phyloP scores from a whole-genome alignment of 1,140 invertebrate genomes.

The Hirudo medicinalis region DNA sequence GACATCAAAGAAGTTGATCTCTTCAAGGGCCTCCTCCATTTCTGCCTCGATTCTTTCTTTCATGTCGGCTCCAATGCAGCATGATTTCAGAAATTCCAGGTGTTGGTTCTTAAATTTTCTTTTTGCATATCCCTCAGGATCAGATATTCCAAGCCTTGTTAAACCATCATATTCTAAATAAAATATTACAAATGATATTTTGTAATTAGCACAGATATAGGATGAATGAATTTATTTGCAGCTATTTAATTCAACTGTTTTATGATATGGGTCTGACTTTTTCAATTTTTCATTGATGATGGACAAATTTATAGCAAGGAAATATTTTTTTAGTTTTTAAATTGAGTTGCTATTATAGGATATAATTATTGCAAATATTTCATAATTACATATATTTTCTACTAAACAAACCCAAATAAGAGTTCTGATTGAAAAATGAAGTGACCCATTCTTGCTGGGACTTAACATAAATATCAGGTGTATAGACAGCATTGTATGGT shows the following conservation, averaged over 20 bases:
- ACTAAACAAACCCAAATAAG: conserved; percentile 58
- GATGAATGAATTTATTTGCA: not conserved
- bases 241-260: no score
- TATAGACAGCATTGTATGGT: conserved; percentile 59
- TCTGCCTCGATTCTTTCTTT: conserved; percentile 65
- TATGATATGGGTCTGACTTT: not conserved
- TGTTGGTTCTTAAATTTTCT: conserved; percentile 60
- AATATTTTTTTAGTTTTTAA: not conserved
- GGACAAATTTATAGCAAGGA: not conserved
- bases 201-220: not conserved
- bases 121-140: conserved; percentile 66
- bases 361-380: not conserved
- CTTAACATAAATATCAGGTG: conserved; percentile 75
- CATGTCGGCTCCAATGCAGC: conserved; percentile 59
- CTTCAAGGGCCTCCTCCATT: conserved; percentile 66
- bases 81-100: conserved; percentile 58
- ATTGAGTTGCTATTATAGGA: not conserved
- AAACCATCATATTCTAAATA: conserved; percentile 73
- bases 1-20: conserved; percentile 65
- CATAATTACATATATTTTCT: no score
- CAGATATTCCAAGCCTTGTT: conserved; percentile 68
- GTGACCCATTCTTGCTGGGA: conserved; percentile 77
- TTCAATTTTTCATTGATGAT: not conserved
- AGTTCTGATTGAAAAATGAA: conserved; percentile 82
- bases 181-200: not conserved